These are phyloP conservation scores for Onychomys torridus DNA, from an alignment of 2,797 vertebrate species.

Conservation along the genomic window DNA sequence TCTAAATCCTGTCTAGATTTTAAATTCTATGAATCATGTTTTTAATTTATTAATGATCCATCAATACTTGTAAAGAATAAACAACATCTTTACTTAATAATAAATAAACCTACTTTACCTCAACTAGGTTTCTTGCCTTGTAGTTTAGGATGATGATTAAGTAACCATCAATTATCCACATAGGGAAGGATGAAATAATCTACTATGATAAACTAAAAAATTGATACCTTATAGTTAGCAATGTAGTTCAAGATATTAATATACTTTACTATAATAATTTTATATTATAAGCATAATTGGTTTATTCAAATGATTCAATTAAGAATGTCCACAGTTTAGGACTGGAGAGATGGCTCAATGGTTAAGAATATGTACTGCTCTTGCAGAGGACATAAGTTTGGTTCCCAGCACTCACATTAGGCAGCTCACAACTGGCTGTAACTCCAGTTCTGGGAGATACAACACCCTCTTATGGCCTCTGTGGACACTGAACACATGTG, in stretches of 20 bases:
- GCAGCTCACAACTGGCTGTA: not conserved
- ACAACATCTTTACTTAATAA: slow-evolving; percentile 29
- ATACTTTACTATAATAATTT: slow-evolving; percentile 5
- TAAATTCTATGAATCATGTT: slow-evolving; percentile 10
- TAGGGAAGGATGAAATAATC: slow-evolving; percentile 2
- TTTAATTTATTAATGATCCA: slow-evolving; percentile 28
- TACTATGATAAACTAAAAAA: slow-evolving; percentile 18
- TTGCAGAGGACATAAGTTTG: not conserved
- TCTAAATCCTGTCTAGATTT: not conserved
- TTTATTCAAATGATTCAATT: slow-evolving; percentile 39
- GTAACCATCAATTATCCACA: slow-evolving; percentile 10
- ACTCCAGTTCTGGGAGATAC: not conserved
- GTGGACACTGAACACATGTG: not conserved
- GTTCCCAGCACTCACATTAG: not conserved
- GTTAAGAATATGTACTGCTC: not conserved
- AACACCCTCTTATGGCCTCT: not conserved
- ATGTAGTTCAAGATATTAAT: not conserved
- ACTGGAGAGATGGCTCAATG: not conserved
- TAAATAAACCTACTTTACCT: not conserved
- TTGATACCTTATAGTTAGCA: not conserved
- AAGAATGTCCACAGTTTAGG: not conserved
- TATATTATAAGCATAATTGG: not conserved
- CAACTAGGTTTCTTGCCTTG: not conserved
- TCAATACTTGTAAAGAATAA: slow-evolving; percentile 21
- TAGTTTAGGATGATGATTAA: slow-evolving; percentile 15